phyloP scores from a whole-genome alignment of 1,140 invertebrate species.

The Solenopsis fugax region DNA sequence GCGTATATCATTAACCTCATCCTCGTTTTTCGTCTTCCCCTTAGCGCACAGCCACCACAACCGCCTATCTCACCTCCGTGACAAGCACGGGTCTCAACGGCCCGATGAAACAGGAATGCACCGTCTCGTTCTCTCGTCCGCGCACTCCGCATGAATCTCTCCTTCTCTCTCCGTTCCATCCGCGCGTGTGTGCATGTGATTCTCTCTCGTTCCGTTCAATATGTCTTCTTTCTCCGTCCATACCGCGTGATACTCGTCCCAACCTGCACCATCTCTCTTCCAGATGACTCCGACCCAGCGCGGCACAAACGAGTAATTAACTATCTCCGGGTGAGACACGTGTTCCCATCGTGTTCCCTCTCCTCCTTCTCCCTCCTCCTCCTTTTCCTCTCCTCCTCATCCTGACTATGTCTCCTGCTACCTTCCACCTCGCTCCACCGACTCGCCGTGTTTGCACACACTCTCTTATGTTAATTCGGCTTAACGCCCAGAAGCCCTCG shows the following conservation, averaged over 20 bases:
- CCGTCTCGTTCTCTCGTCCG: slow-evolving; percentile 67
- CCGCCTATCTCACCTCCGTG: slow-evolving; percentile 63
- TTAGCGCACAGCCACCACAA: slow-evolving; percentile 49
- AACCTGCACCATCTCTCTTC: slow-evolving; percentile 32
- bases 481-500: slow-evolving; percentile 82
- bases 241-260: background rate
- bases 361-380: slow-evolving; percentile 42
- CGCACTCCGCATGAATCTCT: slow-evolving; percentile 37
- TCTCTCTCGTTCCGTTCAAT: slow-evolving; percentile 40
- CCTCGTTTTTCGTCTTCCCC: slow-evolving; percentile 82
- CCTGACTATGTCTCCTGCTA: slow-evolving; percentile 11
- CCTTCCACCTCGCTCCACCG: slow-evolving; percentile 41
- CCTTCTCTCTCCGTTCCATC: background rate
- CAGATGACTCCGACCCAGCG: slow-evolving; percentile 60
- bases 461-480: slow-evolving; percentile 87
- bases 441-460: slow-evolving; percentile 84
- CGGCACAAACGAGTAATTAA: slow-evolving; percentile 87
- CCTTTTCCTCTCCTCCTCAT: slow-evolving; percentile 9
- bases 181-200: background rate
- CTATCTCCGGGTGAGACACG: slow-evolving; percentile 84
- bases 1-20: slow-evolving; percentile 86
- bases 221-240: slow-evolving; percentile 50
- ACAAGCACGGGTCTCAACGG: slow-evolving; percentile 69
- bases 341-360: slow-evolving; percentile 79
- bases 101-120: slow-evolving; percentile 78